phyloP scores from a whole-genome alignment of 2,113 vertebrate species.

The Perca flavescens region DNA sequence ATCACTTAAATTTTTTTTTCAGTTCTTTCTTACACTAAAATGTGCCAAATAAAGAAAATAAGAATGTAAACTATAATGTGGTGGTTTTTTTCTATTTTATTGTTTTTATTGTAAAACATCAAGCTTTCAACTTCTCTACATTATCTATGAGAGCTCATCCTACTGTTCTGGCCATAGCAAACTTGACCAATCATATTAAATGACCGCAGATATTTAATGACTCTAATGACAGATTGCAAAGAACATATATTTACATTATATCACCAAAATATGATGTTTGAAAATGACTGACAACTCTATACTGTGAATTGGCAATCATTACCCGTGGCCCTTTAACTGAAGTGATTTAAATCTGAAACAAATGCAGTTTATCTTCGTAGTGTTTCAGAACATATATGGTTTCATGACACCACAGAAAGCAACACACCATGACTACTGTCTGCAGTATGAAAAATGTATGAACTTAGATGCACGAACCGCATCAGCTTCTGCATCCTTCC shows the following conservation, averaged over 20 bases:
- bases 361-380: not conserved
- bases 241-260: not conserved
- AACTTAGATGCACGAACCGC: constrained; percentile 57
- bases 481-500: constrained; percentile 58
- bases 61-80: not conserved
- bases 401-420: constrained; percentile 23
- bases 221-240: not conserved
- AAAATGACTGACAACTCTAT: not conserved
- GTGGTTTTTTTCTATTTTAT: not conserved
- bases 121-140: not conserved
- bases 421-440: constrained; percentile 5
- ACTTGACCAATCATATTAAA: constrained; percentile 22
- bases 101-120: not conserved
- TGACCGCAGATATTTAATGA: not conserved
- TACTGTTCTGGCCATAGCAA: not conserved
- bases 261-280: not conserved
- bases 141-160: not conserved
- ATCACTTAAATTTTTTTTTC: not conserved
- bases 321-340: not conserved
- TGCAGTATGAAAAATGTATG: constrained; percentile 10
- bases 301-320: not conserved
- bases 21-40: not conserved
- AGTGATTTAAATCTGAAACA: constrained; percentile 21
- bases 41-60: not conserved
- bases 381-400: not conserved